A percentile compares a stretch with the other conserved stretches of the same genome.
These are phyloP conservation scores for Dendropsophus ebraccatus DNA, from an alignment of 2,113 vertebrate genomes.

Conservation along the genomic window DNA sequence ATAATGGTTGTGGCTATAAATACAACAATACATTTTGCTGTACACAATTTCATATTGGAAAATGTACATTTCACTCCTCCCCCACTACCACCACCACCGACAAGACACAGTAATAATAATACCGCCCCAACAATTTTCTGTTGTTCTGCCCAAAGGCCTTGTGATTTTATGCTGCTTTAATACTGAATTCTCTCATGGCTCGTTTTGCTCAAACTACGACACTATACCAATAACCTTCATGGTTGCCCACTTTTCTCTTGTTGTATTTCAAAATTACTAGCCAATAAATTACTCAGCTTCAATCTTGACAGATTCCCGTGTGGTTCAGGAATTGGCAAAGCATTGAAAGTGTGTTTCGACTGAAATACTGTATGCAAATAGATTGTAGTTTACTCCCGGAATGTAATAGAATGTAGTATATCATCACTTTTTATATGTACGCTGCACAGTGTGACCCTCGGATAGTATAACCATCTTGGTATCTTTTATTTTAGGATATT, in stretches of 20 bases:
- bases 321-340: conserved; percentile 8
- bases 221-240: conserved; percentile 36
- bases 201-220: neutral
- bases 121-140: neutral
- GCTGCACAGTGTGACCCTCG: neutral
- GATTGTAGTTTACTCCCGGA: conserved; percentile 6
- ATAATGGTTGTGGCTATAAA: neutral
- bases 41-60: neutral
- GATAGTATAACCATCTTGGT: neutral
- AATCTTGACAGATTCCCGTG: conserved; percentile 24
- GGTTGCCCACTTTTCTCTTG: conserved; percentile 34
- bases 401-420: neutral
- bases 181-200: neutral
- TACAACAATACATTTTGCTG: neutral
- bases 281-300: conserved; percentile 24
- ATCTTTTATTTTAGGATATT: neutral
- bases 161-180: neutral
- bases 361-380: conserved; percentile 17
- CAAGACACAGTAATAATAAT: neutral
- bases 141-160: neutral
- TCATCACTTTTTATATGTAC: neutral
- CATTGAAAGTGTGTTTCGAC: neutral
- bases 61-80: neutral
- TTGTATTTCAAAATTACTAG: conserved; percentile 17
- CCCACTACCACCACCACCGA: no score